These are phyloP conservation scores for Caenorhabditis parvicauda DNA, from an alignment of 2,888 invertebrate genomes.

Conservation along the genomic window DNA sequence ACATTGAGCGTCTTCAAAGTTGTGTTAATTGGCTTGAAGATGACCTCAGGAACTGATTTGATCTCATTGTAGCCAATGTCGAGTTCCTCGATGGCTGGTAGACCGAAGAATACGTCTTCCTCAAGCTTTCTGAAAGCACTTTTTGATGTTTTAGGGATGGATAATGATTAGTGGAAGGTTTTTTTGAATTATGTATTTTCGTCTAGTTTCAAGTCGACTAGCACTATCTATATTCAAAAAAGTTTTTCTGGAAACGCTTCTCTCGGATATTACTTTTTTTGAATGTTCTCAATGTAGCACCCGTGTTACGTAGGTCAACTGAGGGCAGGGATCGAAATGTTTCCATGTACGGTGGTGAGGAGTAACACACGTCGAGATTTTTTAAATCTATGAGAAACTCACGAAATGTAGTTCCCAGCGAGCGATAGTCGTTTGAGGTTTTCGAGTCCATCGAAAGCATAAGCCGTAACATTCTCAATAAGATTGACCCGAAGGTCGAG, in stretches of 20 bases:
- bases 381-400: slow-evolving; percentile 6
- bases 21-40: slow-evolving; percentile 37
- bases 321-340: too few relatives aligned
- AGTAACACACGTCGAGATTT: too few relatives aligned
- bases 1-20: slow-evolving; percentile 43
- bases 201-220: too few relatives aligned
- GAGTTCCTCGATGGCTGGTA: slow-evolving; percentile 79
- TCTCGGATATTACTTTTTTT: too few relatives aligned
- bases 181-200: too few relatives aligned
- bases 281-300: too few relatives aligned
- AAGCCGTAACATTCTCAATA: slow-evolving; percentile 74
- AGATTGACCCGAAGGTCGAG: slow-evolving; percentile 83
- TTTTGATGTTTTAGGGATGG: not conserved
- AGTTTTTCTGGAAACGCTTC: too few relatives aligned
- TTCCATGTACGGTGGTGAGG: not conserved
- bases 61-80: slow-evolving; percentile 74
- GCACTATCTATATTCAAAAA: too few relatives aligned
- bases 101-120: slow-evolving; percentile 79
- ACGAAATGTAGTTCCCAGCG: slow-evolving; percentile 67
- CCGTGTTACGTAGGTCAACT: too few relatives aligned
- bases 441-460: slow-evolving; percentile 80
- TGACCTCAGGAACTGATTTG: slow-evolving; percentile 29
- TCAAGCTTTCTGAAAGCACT: slow-evolving; percentile 67
- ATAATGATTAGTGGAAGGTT: too few relatives aligned
- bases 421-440: slow-evolving; percentile 81